Base-by-base conservation (phyloP, 2,797 vertebrate genomes). In the Chiloscyllium punctatum region DNA sequence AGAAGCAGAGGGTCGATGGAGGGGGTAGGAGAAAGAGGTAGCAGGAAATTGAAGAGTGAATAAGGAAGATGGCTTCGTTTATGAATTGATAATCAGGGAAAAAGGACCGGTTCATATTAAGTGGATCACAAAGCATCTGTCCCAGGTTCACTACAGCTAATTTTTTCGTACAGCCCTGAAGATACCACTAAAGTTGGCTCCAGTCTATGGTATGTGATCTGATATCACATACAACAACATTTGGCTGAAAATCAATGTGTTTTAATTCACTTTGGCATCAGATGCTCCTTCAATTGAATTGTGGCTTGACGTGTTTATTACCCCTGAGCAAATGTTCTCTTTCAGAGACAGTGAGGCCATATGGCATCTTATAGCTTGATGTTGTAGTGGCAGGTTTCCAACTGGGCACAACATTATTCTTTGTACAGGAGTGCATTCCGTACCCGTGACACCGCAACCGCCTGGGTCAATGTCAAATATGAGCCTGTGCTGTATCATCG, bases 241-340 rank as follows among this genome's bases (percentile, higher is more conserved):
- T 68, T 92, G 90, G 66, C 90, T 92, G 33, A 92, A 92, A 68
- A 23, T 92, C 68, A 68, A 68, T 68, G 66, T 33, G 33, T 92
- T 62, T 27, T 68, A 66, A 91, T 91, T 91, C 33, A 33, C 57
- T 91, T 68, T 92, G 90, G 62, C 62, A 92, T 23, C 62, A 68
- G 57, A 25, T 92, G 37, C 21, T n/a, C 57, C 90, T 92, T 68
- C 57, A 68, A 92, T n/a, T 92, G 90, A 92, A 92, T 68, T 42
- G 90, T 68, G 90, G 16, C 68, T 92, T 21, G 37, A 66, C 37
- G 62, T 92, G 90, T 92, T 68, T 37, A 23, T 68, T 23, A 33
- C 57, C 92, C 51, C 7, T 37, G 57, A 37, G 57, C 90, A 57
- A 92, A 92, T 68, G n/a, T 92, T 68, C 68, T 62, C 33, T 37